Base-by-base conservation (phyloP, 2,888 invertebrate genomes). In the Cancer borealis region DNA sequence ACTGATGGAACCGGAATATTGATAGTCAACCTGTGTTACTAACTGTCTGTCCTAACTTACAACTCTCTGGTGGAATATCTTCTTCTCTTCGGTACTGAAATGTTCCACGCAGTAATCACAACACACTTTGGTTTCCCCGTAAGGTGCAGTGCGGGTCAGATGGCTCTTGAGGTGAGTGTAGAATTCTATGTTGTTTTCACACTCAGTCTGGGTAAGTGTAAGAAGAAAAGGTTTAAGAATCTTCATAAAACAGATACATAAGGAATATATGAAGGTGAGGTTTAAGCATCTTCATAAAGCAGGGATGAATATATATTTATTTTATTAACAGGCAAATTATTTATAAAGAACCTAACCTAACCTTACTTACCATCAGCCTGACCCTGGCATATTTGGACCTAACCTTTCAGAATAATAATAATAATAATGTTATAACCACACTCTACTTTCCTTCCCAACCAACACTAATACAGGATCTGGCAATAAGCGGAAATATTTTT, bases 91-190 rank as follows among this genome's bases (percentile, higher is more conserved):
- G 0, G 60, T 47, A 8, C 79, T 60, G 46, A 94, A 94, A 45
- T 92, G 79, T 21, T 79, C 45, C 21, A 79, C 66, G 87, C 95
- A 95, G 88, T 95, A 95, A n/a, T 88, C 79, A 87, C 95, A 95
- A 49, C 92, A 73, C 14, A 87, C 47, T 14, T 60, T 92, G 84
- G 10, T 84, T 10, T 84, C 84, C 14, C 39, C 26, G 45, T 90
- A 26, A 5, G 73, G 30, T 17, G 66, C 26, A 46, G 14, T n/a
- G 26, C 94, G 93, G 30, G 54, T 84, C 8, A 94, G 87, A 73
- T 95, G 95, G 39, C 84, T 17, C 45, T 95, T 95, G 88, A 95
- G 79, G 66, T 95, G 95, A 26, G 90, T 60, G 60, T 95, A 95
- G 79, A 95, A 95, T 26, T 92, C 93, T 17, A 95, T 87, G 84